Evolutionary conservation across 2,113 vertebrate species (phyloP).

Genomic region (Osmerus mordax): DNA sequence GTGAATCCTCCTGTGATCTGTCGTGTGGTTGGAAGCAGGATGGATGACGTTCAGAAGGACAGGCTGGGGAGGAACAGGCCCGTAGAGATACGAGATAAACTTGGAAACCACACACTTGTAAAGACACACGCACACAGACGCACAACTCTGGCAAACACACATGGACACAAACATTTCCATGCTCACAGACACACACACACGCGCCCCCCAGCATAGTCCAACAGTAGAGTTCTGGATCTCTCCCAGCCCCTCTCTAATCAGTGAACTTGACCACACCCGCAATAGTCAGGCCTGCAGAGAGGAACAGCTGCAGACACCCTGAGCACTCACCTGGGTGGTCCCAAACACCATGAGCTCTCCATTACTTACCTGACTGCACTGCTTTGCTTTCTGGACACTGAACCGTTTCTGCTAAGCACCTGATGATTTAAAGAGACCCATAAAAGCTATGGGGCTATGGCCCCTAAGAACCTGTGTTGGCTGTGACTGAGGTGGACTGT

Average conservation of each 20-base stretch:
- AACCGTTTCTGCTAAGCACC: constrained; percentile 64
- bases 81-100: not conserved
- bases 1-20: constrained; percentile 7
- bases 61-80: not conserved
- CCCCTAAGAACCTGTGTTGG: constrained; percentile 50
- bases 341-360: constrained; percentile 39
- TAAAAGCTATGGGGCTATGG: constrained; percentile 60
- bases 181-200: not conserved
- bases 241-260: constrained; percentile 17
- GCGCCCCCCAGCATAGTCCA: not conserved
- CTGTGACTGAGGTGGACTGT: constrained; percentile 29
- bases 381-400: constrained; percentile 63
- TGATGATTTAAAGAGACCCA: constrained; percentile 72
- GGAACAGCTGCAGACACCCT: constrained; percentile 39
- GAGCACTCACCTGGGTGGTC: constrained; percentile 58
- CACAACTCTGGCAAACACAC: not conserved
- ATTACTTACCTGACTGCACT: constrained; percentile 68
- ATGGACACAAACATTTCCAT: not conserved
- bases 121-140: not conserved
- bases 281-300: not conserved
- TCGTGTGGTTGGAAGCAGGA: constrained; percentile 5
- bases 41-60: constrained; percentile 3
- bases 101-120: not conserved
- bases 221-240: constrained; percentile 21
- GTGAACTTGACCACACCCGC: constrained; percentile 24